phyloP scores from a whole-genome alignment of 1,140 invertebrate genomes.

The Micrasema longulum region DNA sequence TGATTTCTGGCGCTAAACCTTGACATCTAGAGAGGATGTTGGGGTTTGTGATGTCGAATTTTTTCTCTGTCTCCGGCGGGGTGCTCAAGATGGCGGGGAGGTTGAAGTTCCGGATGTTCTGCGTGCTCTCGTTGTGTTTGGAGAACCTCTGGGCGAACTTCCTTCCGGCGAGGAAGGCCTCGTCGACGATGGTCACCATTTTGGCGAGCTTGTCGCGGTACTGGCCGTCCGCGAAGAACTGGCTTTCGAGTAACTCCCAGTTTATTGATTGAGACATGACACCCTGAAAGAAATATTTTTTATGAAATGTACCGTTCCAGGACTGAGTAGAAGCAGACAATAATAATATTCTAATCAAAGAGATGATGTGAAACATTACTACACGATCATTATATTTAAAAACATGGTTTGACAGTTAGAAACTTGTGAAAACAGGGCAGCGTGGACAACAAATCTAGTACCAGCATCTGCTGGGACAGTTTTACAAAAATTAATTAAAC shows the following conservation, averaged over 20 bases:
- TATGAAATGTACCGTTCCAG: too few species aligned
- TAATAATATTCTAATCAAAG: too few species aligned
- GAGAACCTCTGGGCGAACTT: conserved; percentile 84
- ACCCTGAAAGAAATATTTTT: conserved; percentile 78
- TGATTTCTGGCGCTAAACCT: conserved; percentile 43
- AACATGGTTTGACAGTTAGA: too few species aligned
- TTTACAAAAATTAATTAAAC: too few species aligned
- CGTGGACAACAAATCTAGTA: too few species aligned
- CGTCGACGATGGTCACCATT: conserved; percentile 79
- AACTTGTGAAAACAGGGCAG: too few species aligned
- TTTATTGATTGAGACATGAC: conserved; percentile 95
- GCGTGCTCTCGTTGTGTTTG: conserved; percentile 45
- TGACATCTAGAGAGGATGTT: conserved; percentile 47
- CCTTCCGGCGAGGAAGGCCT: conserved; percentile 82
- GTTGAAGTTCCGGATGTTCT: conserved; percentile 35
- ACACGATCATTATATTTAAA: too few species aligned
- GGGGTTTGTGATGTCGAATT: conserved; percentile 51
- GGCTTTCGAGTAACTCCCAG: conserved; percentile 90
- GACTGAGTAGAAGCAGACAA: too few species aligned
- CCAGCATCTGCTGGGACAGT: too few species aligned
- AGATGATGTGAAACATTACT: too few species aligned
- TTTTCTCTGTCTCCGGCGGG: conserved; percentile 6
- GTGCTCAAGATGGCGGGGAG: conserved; percentile 39
- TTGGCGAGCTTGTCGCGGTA: conserved; percentile 88
- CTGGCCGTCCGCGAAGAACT: conserved; percentile 87